Conservation (phyloP, 1,140 invertebrate genomes). For the Stratiolaelaps scimitus region DNA sequence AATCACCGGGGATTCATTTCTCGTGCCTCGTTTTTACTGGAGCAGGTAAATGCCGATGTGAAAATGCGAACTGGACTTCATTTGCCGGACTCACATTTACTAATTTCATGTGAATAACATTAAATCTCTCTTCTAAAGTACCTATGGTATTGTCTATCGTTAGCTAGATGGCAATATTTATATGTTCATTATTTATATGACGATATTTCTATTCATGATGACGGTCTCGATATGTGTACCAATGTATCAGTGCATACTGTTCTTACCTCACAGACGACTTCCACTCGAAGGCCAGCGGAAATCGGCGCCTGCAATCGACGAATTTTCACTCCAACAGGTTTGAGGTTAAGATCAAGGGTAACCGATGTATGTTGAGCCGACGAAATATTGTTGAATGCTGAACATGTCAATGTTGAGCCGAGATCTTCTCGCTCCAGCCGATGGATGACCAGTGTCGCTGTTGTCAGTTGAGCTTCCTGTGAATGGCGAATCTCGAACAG, state of each 20-base stretch:
- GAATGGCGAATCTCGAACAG: slow-evolving; percentile 24
- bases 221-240: neutral
- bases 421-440: slow-evolving; percentile 19
- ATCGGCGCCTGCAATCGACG: slow-evolving; percentile 17
- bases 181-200: neutral
- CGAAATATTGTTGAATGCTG: slow-evolving; percentile 18
- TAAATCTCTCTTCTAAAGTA: no score
- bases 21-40: no score
- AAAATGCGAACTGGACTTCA: no score
- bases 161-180: no score
- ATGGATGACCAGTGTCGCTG: slow-evolving; percentile 17
- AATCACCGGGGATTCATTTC: no score
- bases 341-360: slow-evolving; percentile 22
- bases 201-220: neutral
- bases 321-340: slow-evolving; percentile 19
- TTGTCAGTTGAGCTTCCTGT: slow-evolving; percentile 21
- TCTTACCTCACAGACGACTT: slow-evolving; percentile 21
- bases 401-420: slow-evolving; percentile 25
- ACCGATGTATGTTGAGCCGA: slow-evolving; percentile 25
- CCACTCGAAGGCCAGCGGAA: slow-evolving; percentile 1
- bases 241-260: neutral
- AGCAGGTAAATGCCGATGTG: no score
- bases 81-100: no score
- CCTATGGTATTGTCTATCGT: no score
- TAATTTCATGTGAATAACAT: no score